These are phyloP conservation scores for Archips xylosteana DNA, from an alignment of 2,888 invertebrate genomes.

Conservation along the genomic window DNA sequence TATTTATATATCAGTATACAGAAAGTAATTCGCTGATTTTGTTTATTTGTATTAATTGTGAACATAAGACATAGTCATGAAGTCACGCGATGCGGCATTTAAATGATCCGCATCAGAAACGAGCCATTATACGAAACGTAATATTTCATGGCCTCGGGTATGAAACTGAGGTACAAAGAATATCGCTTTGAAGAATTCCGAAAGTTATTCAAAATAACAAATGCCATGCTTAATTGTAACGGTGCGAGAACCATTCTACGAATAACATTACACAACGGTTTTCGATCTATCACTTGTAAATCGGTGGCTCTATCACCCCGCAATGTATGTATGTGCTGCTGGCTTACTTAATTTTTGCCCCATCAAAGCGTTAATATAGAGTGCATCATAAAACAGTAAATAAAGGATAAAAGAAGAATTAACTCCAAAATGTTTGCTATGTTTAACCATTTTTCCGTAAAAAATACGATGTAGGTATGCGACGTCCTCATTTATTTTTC, in stretches of 20 bases:
- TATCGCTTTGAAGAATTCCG: constrained; percentile 28
- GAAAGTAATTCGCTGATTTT: neutral
- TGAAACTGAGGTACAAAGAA: constrained; percentile 23
- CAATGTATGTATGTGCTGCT: neutral
- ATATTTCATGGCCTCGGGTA: constrained; percentile 33
- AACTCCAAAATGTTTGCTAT: too few species aligned
- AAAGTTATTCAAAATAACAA: constrained; percentile 21
- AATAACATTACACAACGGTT: neutral
- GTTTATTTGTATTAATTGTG: constrained; percentile 20
- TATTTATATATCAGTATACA: too few species aligned
- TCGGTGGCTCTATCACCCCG: neutral
- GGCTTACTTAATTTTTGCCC: neutral
- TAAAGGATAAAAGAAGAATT: too few species aligned
- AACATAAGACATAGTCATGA: constrained; percentile 1
- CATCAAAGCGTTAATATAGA: too few species aligned
- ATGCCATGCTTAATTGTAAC: neutral
- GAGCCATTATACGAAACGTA: constrained; percentile 25
- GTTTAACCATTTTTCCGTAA: too few species aligned
- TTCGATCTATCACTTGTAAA: neutral
- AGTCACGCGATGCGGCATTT: constrained; percentile 39
- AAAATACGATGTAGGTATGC: too few species aligned
- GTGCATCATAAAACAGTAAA: too few species aligned
- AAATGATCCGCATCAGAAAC: constrained; percentile 32
- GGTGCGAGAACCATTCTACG: neutral
- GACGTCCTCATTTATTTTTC: too few species aligned